Evolutionary conservation across 2,888 invertebrate genomes (phyloP).

Genomic region (Athalia rosae): DNA sequence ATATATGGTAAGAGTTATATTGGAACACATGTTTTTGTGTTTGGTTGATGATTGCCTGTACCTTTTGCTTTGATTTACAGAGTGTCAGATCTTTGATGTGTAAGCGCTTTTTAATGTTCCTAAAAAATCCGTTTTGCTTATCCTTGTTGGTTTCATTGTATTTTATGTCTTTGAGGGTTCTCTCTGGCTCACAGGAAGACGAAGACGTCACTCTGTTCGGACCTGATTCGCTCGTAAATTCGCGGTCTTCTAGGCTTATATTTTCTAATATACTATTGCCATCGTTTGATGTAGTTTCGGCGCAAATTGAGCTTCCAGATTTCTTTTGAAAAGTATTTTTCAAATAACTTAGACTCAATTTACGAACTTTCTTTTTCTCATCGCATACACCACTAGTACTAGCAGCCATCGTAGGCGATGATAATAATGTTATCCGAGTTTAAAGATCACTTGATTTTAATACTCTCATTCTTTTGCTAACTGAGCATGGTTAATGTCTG

Average conservation of each 20-base stretch:
- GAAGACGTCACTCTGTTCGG: not conserved
- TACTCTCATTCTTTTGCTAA: not conserved
- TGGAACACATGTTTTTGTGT: not conserved
- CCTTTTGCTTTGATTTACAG: slow-evolving; percentile 60
- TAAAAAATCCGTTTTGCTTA: slow-evolving; percentile 57
- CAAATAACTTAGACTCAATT: slow-evolving; percentile 34
- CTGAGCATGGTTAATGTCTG: not conserved
- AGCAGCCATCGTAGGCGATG: slow-evolving; percentile 24
- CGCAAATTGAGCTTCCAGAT: not conserved
- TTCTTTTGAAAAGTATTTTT: slow-evolving; percentile 35
- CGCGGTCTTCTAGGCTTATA: slow-evolving; percentile 2
- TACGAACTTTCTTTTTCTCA: slow-evolving; percentile 36
- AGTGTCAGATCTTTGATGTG: slow-evolving; percentile 56
- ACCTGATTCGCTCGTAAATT: not conserved
- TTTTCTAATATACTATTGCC: slow-evolving; percentile 9
- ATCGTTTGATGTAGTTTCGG: not conserved
- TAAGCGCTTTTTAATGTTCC: slow-evolving; percentile 59
- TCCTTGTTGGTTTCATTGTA: slow-evolving; percentile 23
- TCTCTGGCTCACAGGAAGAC: not conserved
- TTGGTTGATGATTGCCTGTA: slow-evolving; percentile 46
- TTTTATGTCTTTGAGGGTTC: slow-evolving; percentile 1
- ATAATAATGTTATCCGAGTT: not conserved
- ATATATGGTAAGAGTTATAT: not conserved
- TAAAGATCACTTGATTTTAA: slow-evolving; percentile 15
- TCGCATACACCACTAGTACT: slow-evolving; percentile 26